phyloP scores from a whole-genome alignment of 2,888 invertebrate species.

The Amphipoea oculea region DNA sequence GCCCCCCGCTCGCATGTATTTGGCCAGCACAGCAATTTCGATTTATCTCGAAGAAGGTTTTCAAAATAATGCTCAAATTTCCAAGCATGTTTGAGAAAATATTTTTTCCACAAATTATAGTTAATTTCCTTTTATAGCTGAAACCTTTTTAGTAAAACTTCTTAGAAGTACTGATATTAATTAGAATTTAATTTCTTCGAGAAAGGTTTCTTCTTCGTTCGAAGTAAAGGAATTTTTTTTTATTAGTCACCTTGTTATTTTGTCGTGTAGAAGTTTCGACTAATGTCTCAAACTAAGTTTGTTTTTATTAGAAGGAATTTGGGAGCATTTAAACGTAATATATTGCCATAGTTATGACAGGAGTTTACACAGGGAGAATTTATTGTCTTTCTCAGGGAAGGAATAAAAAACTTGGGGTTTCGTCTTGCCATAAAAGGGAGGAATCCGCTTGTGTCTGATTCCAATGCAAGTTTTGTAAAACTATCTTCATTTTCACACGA shows the following conservation, averaged over 20 bases:
- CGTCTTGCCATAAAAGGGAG: slow-evolving; percentile 14
- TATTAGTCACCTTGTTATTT: slow-evolving; percentile 37
- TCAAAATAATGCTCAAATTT: no score
- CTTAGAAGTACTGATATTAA: slow-evolving; percentile 30
- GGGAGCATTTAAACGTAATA: slow-evolving; percentile 54
- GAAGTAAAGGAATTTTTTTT: slow-evolving; percentile 23
- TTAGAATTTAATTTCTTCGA: slow-evolving; percentile 34
- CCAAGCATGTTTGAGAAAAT: no score
- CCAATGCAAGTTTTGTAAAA: neutral
- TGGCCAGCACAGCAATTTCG: no score
- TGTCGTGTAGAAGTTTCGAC: slow-evolving; percentile 24
- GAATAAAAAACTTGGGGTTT: slow-evolving; percentile 25
- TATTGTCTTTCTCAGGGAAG: slow-evolving; percentile 34
- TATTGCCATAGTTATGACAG: slow-evolving; percentile 52
- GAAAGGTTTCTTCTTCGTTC: neutral
- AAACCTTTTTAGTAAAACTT: slow-evolving; percentile 46
- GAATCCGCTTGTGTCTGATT: neutral
- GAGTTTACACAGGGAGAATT: slow-evolving; percentile 24
- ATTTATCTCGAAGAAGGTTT: no score
- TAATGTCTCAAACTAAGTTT: slow-evolving; percentile 50
- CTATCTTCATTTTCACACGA: neutral
- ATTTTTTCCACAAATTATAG: neutral
- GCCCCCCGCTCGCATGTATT: no score
- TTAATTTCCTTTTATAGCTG: slow-evolving; percentile 36
- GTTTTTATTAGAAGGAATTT: slow-evolving; percentile 48